Percentiles rank a stretch among this genome's conserved stretches.
Conservation (phyloP, 1,140 invertebrate genomes). For the Stegodyphus mimosarum region DNA sequence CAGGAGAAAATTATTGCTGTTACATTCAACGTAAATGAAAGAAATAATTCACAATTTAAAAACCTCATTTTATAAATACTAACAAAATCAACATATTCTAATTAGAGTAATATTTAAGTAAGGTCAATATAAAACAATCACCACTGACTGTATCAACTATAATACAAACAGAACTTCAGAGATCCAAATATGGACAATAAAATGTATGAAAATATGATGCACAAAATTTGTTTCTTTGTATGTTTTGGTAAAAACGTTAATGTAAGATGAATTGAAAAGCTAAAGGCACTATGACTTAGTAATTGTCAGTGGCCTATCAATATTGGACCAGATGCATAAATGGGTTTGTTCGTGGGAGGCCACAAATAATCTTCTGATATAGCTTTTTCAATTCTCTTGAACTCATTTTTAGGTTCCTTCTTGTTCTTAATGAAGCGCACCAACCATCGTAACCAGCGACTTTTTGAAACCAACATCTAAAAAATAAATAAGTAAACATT, state of each 20-base stretch:
- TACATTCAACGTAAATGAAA: too few species aligned
- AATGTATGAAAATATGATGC: slow-evolving; percentile 7
- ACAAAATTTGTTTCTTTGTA: neutral
- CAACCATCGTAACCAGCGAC: slow-evolving; percentile 23
- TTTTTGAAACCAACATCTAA: slow-evolving; percentile 50
- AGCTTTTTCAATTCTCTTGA: slow-evolving; percentile 42
- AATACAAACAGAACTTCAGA: too few species aligned
- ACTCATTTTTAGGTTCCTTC: slow-evolving; percentile 54
- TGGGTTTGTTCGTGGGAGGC: slow-evolving; percentile 31
- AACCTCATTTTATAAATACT: too few species aligned
- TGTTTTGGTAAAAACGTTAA: neutral
- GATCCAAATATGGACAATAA: neutral
- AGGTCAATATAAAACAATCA: too few species aligned
- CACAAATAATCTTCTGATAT: slow-evolving; percentile 34
- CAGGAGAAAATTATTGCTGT: too few species aligned
- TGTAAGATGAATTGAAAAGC: slow-evolving; percentile 2
- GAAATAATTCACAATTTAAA: too few species aligned
- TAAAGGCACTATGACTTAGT: slow-evolving; percentile 49
- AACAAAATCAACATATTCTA: too few species aligned
- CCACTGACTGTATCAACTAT: too few species aligned
- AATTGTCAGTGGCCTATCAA: slow-evolving; percentile 53
- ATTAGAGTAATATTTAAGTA: too few species aligned
- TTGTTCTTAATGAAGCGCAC: slow-evolving; percentile 45
- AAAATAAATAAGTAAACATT: slow-evolving; percentile 4
- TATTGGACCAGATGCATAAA: slow-evolving; percentile 35